These are phyloP conservation scores for Gymnothorax javanicus DNA, from an alignment of 2,797 vertebrate species.

Conservation along the genomic window DNA sequence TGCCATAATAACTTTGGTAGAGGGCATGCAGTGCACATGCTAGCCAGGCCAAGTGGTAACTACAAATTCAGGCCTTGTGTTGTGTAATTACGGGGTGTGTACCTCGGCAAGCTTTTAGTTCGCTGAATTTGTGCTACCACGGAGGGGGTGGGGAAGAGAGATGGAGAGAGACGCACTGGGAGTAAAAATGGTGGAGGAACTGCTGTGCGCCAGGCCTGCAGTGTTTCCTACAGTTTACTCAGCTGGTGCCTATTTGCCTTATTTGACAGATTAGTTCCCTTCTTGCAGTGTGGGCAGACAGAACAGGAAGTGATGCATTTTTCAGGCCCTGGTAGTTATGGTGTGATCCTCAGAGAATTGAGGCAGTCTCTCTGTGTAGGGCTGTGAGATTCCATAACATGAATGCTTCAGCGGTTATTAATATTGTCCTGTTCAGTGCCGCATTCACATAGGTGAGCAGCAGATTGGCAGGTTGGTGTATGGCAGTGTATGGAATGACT, in stretches of 20 bases:
- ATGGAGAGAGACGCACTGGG: neutral
- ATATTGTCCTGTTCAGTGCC: neutral
- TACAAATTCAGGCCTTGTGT: neutral
- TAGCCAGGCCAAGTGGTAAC: neutral
- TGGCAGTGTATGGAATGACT: neutral
- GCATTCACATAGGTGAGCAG: neutral
- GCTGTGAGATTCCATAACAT: neutral
- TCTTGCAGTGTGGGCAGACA: neutral
- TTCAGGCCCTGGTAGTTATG: neutral
- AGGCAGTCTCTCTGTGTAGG: neutral
- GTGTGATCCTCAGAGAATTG: neutral
- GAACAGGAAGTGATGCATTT: constrained; percentile 5
- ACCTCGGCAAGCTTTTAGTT: neutral
- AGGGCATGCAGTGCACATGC: neutral
- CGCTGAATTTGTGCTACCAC: neutral
- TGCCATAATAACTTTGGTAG: neutral
- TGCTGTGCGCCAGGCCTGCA: neutral
- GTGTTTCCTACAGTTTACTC: neutral
- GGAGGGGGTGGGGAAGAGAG: neutral
- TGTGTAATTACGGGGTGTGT: constrained; percentile 21
- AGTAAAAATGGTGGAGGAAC: neutral
- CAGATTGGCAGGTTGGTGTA: neutral
- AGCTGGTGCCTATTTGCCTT: neutral
- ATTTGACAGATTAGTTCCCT: neutral
- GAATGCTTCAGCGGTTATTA: neutral